A percentile compares a stretch with the other conserved stretches of the same genome.
phyloP scores from a whole-genome alignment of 2,888 invertebrate genomes.

The Cancer borealis region DNA sequence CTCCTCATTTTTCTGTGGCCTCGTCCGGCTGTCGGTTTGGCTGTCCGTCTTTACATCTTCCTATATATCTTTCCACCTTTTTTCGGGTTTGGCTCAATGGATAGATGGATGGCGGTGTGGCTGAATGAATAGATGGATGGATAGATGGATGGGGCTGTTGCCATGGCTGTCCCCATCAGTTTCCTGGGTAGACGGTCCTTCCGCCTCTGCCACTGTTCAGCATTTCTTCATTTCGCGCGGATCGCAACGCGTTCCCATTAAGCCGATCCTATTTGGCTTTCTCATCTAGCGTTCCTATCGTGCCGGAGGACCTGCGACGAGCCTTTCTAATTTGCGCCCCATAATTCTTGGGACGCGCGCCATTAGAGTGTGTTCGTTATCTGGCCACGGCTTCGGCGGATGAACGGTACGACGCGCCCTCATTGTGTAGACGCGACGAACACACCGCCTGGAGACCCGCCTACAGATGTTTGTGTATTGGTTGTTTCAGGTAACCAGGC shows the following conservation, averaged over 20 bases:
- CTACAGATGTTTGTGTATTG: too few species aligned
- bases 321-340: not conserved
- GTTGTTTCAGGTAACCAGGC: too few species aligned
- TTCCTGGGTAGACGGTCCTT: not conserved
- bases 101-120: not conserved
- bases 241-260: not conserved
- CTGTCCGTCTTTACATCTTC: not conserved
- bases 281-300: slow-evolving; percentile 20
- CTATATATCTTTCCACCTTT: not conserved
- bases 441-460: too few species aligned
- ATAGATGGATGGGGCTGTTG: not conserved
- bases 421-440: not conserved
- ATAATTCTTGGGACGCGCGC: slow-evolving; percentile 11
- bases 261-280: slow-evolving; percentile 20
- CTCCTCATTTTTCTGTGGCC: not conserved
- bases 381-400: not conserved
- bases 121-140: slow-evolving; percentile 5
- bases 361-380: slow-evolving; percentile 12
- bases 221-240: not conserved
- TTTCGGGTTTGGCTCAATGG: not conserved
- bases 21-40: not conserved
- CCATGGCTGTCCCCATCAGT: not conserved
- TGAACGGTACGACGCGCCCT: not conserved
- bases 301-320: not conserved
- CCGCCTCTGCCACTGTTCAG: not conserved